These are phyloP conservation scores for Cyrtorhinus lividipennis DNA, from an alignment of 1,140 invertebrate species.

Conservation along the genomic window DNA sequence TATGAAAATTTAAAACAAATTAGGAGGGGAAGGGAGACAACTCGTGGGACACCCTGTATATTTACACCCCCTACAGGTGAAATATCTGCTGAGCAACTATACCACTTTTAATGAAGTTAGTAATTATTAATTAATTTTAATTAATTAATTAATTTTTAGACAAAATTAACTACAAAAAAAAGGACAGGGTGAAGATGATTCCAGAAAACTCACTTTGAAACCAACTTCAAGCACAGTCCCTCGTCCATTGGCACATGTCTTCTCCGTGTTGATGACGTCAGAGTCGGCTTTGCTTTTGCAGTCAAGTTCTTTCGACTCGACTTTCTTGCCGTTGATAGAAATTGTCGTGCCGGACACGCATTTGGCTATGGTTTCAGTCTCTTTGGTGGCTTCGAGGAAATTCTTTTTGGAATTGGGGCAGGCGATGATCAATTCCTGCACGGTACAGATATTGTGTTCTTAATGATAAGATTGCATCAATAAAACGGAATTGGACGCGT, in stretches of 20 bases:
- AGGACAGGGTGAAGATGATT: too few relatives aligned
- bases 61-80: too few relatives aligned
- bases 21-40: too few relatives aligned
- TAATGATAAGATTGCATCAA: background rate
- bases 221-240: constrained; percentile 15
- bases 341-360: constrained; percentile 1
- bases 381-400: background rate
- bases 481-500: background rate
- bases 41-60: too few relatives aligned
- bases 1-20: too few relatives aligned
- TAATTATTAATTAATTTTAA: too few relatives aligned
- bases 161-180: too few relatives aligned
- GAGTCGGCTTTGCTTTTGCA: constrained; percentile 11
- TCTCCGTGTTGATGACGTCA: constrained; percentile 5
- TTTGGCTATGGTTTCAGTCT: background rate
- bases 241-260: constrained; percentile 4
- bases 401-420: constrained; percentile 21
- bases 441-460: background rate
- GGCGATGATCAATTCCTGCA: constrained; percentile 14
- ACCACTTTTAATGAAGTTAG: too few relatives aligned
- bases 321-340: background rate
- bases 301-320: constrained; percentile 7
- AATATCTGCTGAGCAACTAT: too few relatives aligned
- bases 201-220: constrained; percentile 17
- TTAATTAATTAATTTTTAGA: too few relatives aligned